Evolutionary conservation across 2,113 vertebrate genomes (phyloP), one percentile per base, ranked within the genome.

Genomic region (Aegithalos caudatus): DNA sequence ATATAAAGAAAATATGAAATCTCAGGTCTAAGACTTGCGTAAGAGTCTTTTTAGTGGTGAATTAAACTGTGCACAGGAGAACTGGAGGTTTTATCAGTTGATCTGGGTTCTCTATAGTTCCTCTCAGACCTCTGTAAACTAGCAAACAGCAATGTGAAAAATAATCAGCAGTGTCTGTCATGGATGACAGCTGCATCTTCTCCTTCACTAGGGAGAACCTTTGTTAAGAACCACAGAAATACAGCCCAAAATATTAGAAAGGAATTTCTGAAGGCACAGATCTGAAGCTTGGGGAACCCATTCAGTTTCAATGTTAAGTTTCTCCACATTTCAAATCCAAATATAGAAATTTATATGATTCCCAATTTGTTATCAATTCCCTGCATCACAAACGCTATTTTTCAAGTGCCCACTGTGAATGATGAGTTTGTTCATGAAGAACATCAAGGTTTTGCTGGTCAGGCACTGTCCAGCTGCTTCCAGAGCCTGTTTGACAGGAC

Each of bases 51-150:
- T 22, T 74, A 94, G 77, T 81, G 66, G 45, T 90, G 40, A 73
- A 95, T 93, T 88, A 94, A 90, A 47, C 57, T 80, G 44, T 60
- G 51, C 73, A 73, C 40, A 74, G 53, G 78, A 77, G 45, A 92
- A 53, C n/a, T 76, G 69, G 51, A 90, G 42, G 24, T 77, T 96
- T 94, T 91, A 81, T 37, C 91, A 33, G 58, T 81, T 67, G 66
- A 38, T 33, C 60, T 92, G 42, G 14, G 24, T 60, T 95, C 45
- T 76, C 87, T 81, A 24, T 70, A 40, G 61, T 84, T 97, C 72
- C 14, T 47, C 85, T 95, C 70, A 94, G 42, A 92, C 35, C 71
- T 93, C 69, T 95, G 96, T 54, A 95, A 94, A 69, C 69, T 64
- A 90, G 60, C 76, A 90, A 83, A 94, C 81, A 94, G 38, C 18